These are phyloP conservation scores for Neodiprion virginianus DNA, from an alignment of 1,140 invertebrate species.

Conservation along the genomic window DNA sequence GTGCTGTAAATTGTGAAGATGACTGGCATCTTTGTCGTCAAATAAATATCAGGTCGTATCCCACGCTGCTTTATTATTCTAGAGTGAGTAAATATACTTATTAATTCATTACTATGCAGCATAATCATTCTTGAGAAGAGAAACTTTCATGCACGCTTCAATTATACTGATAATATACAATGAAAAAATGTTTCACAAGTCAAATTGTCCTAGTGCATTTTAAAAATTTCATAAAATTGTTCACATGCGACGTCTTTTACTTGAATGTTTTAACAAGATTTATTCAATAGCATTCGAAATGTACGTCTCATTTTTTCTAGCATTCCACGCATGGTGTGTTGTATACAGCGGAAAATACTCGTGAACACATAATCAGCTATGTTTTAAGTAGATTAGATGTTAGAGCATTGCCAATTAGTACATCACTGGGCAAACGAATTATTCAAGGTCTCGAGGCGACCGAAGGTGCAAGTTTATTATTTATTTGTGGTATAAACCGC, in stretches of 20 bases:
- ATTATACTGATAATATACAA: background rate
- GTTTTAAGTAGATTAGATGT: constrained; percentile 55
- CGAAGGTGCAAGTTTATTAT: constrained; percentile 56
- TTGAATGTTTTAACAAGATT: background rate
- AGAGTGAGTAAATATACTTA: constrained; percentile 35
- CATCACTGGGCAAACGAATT: constrained; percentile 44
- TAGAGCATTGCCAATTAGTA: constrained; percentile 40
- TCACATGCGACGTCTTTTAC: background rate
- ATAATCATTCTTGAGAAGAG: background rate
- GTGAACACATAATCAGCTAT: constrained; percentile 59
- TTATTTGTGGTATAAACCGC: constrained; percentile 57
- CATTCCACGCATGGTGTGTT: constrained; percentile 45
- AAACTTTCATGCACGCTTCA: background rate
- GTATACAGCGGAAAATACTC: constrained; percentile 54
- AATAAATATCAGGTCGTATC: constrained; percentile 73
- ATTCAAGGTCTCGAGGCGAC: constrained; percentile 27
- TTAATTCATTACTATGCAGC: constrained; percentile 5
- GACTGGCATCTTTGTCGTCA: constrained; percentile 74
- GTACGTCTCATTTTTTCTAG: constrained; percentile 31
- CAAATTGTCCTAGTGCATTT: background rate
- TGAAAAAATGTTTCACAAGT: constrained; percentile 1
- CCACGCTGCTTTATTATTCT: constrained; percentile 70
- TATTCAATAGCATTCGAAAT: constrained; percentile 10
- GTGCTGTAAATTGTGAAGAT: constrained; percentile 85
- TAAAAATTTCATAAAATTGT: too few species aligned